These are phyloP conservation scores for Hydrocynus forskahlii DNA, from an alignment of 2,797 vertebrate genomes.

Conservation along the genomic window DNA sequence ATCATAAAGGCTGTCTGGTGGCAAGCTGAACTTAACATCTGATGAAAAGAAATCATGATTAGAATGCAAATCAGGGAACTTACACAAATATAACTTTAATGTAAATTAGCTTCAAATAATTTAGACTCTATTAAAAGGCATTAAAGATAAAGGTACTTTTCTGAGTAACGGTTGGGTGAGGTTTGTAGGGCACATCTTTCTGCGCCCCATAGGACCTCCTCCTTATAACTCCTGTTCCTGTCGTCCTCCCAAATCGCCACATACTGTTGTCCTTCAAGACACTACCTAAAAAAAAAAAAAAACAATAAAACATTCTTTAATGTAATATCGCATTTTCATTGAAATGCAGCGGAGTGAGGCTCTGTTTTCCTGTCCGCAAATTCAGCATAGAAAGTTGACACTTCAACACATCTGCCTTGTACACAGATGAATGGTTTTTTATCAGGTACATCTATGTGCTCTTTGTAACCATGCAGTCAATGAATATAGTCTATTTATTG, in stretches of 20 bases:
- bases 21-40: slow-evolving; percentile 46
- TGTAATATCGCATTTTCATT: background rate
- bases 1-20: slow-evolving; percentile 15
- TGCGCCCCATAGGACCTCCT: slow-evolving; percentile 34
- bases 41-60: background rate
- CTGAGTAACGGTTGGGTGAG: slow-evolving; percentile 8
- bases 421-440: background rate
- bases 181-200: slow-evolving; percentile 25
- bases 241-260: slow-evolving; percentile 51
- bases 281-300: background rate
- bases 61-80: slow-evolving; percentile 14
- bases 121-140: background rate
- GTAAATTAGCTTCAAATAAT: background rate
- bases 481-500: background rate
- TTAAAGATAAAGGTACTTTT: slow-evolving; percentile 2
- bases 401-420: background rate
- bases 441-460: background rate
- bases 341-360: background rate
- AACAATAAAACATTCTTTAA: background rate
- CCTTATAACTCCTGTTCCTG: slow-evolving; percentile 37
- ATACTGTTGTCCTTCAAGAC: slow-evolving; percentile 36
- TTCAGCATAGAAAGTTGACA: background rate
- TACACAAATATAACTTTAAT: background rate
- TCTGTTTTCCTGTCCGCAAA: background rate
- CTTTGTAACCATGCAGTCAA: background rate